A percentile compares a stretch with the other conserved stretches of the same genome.
phyloP scores from a whole-genome alignment of 2,888 invertebrate genomes.

The Thecophora atra region DNA sequence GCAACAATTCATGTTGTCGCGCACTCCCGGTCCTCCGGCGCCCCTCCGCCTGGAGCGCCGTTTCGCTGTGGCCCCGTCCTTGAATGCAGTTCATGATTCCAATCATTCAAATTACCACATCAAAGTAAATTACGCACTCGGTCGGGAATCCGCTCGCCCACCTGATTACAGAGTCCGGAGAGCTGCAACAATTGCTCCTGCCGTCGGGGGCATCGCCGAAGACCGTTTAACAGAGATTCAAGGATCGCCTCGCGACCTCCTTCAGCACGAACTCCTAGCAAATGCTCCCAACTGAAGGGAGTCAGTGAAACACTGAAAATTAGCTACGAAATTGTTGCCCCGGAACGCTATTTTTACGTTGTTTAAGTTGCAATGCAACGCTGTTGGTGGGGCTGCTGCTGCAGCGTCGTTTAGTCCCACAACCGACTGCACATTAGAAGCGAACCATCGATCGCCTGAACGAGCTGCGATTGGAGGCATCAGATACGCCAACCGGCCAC shows the following conservation, averaged over 20 bases:
- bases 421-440: constrained; percentile 1
- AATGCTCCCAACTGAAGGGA: too few species aligned
- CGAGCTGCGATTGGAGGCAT: not conserved
- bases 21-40: not conserved
- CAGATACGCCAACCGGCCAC: constrained; percentile 9
- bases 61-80: too few species aligned
- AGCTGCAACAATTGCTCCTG: not conserved
- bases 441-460: constrained; percentile 15
- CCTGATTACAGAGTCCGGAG: not conserved
- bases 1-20: not conserved
- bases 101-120: constrained; percentile 42
- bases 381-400: constrained; percentile 30
- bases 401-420: not conserved
- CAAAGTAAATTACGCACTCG: constrained; percentile 40
- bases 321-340: constrained; percentile 9
- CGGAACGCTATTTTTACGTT: constrained; percentile 12
- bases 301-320: too few species aligned
- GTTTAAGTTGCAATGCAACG: constrained; percentile 24
- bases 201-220: constrained; percentile 12
- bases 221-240: constrained; percentile 10
- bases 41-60: not conserved
- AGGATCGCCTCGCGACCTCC: not conserved
- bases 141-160: constrained; percentile 3
- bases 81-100: constrained; percentile 12
- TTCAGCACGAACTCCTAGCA: too few species aligned